Evolutionary conservation across 2,888 invertebrate genomes (phyloP).

Genomic region (Andrena bicolor): DNA sequence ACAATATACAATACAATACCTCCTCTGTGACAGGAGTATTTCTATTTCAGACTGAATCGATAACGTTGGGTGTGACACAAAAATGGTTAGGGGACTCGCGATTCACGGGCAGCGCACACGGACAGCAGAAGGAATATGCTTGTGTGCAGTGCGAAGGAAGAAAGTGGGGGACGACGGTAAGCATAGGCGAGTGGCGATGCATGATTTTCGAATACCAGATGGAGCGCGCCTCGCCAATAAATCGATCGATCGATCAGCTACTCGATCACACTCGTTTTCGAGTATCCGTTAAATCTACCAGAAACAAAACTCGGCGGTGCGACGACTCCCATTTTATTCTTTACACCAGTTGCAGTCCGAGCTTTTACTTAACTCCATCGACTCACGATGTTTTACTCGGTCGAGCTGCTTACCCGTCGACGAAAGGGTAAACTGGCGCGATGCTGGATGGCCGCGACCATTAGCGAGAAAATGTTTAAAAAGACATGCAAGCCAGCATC

Average conservation of each 20-base stretch:
- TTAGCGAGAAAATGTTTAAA: constrained; percentile 61
- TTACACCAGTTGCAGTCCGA: neutral
- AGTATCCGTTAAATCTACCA: neutral
- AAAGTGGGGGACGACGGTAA: too few relatives aligned
- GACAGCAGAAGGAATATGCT: too few relatives aligned
- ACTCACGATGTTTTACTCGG: constrained; percentile 65
- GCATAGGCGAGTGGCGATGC: too few relatives aligned
- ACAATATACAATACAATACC: too few relatives aligned
- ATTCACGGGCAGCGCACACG: too few relatives aligned
- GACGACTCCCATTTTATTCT: constrained; percentile 7
- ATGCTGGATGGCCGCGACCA: constrained; percentile 72
- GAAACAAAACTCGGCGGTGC: constrained; percentile 16
- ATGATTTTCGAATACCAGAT: too few relatives aligned
- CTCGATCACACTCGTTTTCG: neutral
- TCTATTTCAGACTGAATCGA: too few relatives aligned
- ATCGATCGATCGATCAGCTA: constrained; percentile 16
- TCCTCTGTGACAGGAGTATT: too few relatives aligned
- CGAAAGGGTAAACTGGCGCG: constrained; percentile 55
- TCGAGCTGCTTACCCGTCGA: constrained; percentile 57
- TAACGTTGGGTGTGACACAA: too few relatives aligned
- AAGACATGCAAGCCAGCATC: constrained; percentile 9
- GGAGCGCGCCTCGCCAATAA: too few relatives aligned
- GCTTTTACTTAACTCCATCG: neutral
- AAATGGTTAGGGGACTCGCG: too few relatives aligned
- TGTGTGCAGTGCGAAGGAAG: too few relatives aligned